Percentiles rank a stretch among this genome's conserved stretches.
These are phyloP conservation scores for Macrocentrus cingulum DNA, from an alignment of 1,140 invertebrate species.

Conservation along the genomic window DNA sequence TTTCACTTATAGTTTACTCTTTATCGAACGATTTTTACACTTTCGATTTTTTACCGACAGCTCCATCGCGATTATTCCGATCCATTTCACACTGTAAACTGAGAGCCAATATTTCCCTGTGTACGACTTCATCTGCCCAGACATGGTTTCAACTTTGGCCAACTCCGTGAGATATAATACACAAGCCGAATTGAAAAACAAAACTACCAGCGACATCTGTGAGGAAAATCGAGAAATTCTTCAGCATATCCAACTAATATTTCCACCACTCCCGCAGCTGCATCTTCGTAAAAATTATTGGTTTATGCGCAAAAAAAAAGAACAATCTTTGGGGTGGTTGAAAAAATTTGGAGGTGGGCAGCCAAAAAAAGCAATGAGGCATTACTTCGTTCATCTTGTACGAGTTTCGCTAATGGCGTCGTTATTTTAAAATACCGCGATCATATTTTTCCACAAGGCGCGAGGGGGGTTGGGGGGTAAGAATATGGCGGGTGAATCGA, in stretches of 20 bases:
- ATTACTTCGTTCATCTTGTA: constrained; percentile 47
- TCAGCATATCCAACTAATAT: neutral
- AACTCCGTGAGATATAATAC: no score
- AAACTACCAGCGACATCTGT: constrained; percentile 9
- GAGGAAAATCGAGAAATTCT: neutral
- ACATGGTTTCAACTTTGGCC: no score
- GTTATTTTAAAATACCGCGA: constrained; percentile 55
- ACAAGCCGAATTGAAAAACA: constrained; percentile 27
- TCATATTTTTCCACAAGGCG: constrained; percentile 44
- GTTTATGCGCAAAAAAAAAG: no score
- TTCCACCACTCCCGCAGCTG: no score
- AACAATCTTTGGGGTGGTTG: no score
- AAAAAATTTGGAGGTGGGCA: constrained; percentile 5
- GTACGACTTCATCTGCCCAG: no score
- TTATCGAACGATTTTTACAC: constrained; percentile 44
- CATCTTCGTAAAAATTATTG: no score
- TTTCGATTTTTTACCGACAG: constrained; percentile 32
- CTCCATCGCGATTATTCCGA: no score
- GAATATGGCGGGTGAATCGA: constrained; percentile 47
- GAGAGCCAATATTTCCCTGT: constrained; percentile 50
- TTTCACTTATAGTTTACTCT: constrained; percentile 61
- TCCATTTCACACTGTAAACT: constrained; percentile 57
- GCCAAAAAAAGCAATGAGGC: constrained; percentile 40
- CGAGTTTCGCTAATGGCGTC: constrained; percentile 50
- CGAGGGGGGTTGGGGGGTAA: constrained; percentile 19